Conservation (phyloP, 2,113 vertebrate genomes). For the Macquaria ambigua region DNA sequence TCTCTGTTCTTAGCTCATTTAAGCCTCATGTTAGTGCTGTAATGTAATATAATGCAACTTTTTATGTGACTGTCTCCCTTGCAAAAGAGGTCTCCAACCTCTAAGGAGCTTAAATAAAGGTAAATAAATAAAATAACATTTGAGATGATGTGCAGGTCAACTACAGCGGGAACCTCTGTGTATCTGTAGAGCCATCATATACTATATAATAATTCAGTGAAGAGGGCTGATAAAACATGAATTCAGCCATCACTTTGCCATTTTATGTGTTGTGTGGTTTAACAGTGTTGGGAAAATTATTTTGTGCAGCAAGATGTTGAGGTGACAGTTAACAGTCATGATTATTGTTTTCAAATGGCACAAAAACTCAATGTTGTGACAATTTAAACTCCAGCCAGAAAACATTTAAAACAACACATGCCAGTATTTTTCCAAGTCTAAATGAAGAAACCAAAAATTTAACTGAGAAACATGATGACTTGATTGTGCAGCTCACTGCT, state of each 20-base stretch:
- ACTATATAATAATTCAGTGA: background rate
- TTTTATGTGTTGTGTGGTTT: background rate
- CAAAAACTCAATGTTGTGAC: slow-evolving; percentile 35
- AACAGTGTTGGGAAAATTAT: slow-evolving; percentile 4
- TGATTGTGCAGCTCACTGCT: background rate
- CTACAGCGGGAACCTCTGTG: background rate
- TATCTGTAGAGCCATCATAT: no score
- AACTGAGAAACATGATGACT: background rate
- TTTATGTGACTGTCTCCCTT: background rate
- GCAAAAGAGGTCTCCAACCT: background rate
- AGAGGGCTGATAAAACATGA: no score
- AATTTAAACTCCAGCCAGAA: slow-evolving; percentile 31
- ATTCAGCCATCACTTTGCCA: background rate
- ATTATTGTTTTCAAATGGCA: slow-evolving; percentile 49
- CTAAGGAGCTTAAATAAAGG: background rate
- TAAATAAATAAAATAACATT: no score
- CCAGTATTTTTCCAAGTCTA: background rate
- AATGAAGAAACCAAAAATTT: background rate
- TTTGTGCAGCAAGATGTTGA: slow-evolving; percentile 13
- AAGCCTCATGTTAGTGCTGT: no score
- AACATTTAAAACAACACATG: slow-evolving; percentile 26
- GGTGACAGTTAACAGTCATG: slow-evolving; percentile 42
- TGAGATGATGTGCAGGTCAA: background rate
- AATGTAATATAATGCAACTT: no score
- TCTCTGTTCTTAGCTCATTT: no score